Conservation (phyloP, 1,140 invertebrate species). For the Venustaconcha ellipsiformis region DNA sequence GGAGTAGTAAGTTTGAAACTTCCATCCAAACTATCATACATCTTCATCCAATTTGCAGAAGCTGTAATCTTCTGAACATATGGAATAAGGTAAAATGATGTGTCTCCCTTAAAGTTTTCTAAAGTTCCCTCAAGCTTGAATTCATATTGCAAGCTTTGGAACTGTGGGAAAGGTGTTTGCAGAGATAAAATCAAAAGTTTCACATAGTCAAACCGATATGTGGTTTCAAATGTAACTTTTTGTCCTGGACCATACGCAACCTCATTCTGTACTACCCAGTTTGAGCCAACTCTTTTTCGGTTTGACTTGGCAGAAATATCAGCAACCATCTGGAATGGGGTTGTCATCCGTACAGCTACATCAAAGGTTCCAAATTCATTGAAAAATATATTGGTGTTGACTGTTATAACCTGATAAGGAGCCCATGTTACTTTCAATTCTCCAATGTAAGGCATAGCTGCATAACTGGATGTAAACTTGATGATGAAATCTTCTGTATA, state of each 20-base stretch:
- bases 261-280: slow-evolving; percentile 25
- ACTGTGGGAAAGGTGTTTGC: slow-evolving; percentile 37
- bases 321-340: slow-evolving; percentile 29
- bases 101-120: slow-evolving; percentile 31
- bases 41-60: slow-evolving; percentile 19
- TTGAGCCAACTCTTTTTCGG: slow-evolving; percentile 31
- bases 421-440: slow-evolving; percentile 32
- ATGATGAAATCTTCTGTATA: slow-evolving; percentile 37
- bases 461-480: slow-evolving; percentile 30
- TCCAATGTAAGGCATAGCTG: slow-evolving; percentile 34
- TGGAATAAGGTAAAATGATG: slow-evolving; percentile 34
- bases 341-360: slow-evolving; percentile 28
- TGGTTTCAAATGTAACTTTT: slow-evolving; percentile 19
- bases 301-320: slow-evolving; percentile 16
- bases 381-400: slow-evolving; percentile 19
- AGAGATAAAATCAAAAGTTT: slow-evolving; percentile 28
- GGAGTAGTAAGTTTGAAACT: slow-evolving; percentile 33
- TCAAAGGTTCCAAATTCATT: slow-evolving; percentile 26
- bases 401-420: slow-evolving; percentile 16
- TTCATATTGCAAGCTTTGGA: slow-evolving; percentile 29
- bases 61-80: slow-evolving; percentile 33
- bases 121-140: slow-evolving; percentile 25
- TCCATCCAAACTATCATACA: slow-evolving; percentile 20
- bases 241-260: slow-evolving; percentile 29
- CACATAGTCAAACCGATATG: slow-evolving; percentile 28